These are phyloP conservation scores for Chironomus tepperi DNA, from an alignment of 1,140 invertebrate genomes.

Conservation along the genomic window DNA sequence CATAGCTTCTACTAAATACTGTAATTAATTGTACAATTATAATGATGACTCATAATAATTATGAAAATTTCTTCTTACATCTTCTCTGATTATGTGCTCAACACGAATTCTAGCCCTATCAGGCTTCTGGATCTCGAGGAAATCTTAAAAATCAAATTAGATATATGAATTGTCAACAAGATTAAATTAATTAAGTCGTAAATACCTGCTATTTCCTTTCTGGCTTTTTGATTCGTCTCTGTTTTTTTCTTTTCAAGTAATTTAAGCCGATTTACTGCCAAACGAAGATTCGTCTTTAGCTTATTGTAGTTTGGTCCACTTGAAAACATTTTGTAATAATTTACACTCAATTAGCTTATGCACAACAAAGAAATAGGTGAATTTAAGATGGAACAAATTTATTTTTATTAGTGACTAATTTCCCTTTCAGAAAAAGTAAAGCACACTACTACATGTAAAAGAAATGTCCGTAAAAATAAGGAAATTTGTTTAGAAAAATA, in stretches of 20 bases:
- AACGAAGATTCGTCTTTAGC: conserved; percentile 89
- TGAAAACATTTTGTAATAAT: conserved; percentile 63
- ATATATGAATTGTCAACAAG: neutral
- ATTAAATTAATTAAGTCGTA: neutral
- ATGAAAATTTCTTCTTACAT: neutral
- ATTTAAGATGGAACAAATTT: no score
- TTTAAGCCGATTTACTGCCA: conserved; percentile 89
- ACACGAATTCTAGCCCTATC: conserved; percentile 94
- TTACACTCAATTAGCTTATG: neutral
- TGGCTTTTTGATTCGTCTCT: conserved; percentile 88
- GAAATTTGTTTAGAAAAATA: no score
- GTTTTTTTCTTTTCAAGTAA: conserved; percentile 97
- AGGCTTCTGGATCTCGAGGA: conserved; percentile 78
- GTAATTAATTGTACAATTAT: conserved; percentile 28
- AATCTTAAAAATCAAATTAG: conserved; percentile 51
- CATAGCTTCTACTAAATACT: conserved; percentile 98
- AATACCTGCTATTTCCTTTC: conserved; percentile 82
- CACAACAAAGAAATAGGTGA: no score
- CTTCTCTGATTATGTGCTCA: conserved; percentile 82
- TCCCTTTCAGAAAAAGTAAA: no score
- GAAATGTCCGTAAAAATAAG: no score
- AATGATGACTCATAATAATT: neutral
- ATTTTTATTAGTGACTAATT: no score
- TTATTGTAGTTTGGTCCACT: conserved; percentile 86
- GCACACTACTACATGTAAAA: no score